A percentile compares a stretch with the other conserved stretches of the same genome.
Conservation (phyloP, 53 echinoderm and acorn worm species). For the Echinometra lucunter region DNA sequence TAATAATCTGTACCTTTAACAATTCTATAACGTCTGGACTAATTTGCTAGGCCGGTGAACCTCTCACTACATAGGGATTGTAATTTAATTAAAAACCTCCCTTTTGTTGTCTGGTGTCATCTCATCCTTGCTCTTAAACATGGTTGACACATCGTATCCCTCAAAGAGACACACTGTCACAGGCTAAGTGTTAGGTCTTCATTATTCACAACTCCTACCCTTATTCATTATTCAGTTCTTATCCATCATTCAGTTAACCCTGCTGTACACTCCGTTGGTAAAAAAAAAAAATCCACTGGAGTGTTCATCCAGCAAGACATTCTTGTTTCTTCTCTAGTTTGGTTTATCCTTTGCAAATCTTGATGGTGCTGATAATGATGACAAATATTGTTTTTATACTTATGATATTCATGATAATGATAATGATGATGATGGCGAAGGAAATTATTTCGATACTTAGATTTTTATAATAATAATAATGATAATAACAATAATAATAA, state of each 20-base stretch:
- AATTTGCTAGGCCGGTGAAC: slow-evolving; percentile 17
- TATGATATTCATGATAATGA: too few species aligned
- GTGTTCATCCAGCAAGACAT: background rate
- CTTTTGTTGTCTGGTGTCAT: slow-evolving; percentile 45
- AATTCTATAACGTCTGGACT: background rate
- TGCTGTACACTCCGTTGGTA: background rate
- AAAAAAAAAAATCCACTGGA: background rate
- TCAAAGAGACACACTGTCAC: slow-evolving; percentile 4
- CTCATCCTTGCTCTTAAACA: slow-evolving; percentile 1
- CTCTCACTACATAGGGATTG: background rate
- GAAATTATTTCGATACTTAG: too few species aligned
- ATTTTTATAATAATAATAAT: too few species aligned
- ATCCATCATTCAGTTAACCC: background rate
- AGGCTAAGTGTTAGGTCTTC: slow-evolving; percentile 30
- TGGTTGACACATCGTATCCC: slow-evolving; percentile 40
- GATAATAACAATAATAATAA: too few species aligned
- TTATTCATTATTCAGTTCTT: background rate
- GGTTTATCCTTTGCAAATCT: too few species aligned
- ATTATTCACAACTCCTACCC: background rate
- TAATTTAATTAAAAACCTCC: slow-evolving; percentile 52
- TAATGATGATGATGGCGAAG: too few species aligned
- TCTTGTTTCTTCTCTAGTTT: background rate
- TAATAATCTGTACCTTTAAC: background rate
- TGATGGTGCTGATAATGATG: too few species aligned
- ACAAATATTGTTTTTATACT: too few species aligned